Percentiles rank a stretch among this genome's conserved stretches.
Conservation (phyloP, 2,113 vertebrate genomes). For the Petaurus breviceps region DNA sequence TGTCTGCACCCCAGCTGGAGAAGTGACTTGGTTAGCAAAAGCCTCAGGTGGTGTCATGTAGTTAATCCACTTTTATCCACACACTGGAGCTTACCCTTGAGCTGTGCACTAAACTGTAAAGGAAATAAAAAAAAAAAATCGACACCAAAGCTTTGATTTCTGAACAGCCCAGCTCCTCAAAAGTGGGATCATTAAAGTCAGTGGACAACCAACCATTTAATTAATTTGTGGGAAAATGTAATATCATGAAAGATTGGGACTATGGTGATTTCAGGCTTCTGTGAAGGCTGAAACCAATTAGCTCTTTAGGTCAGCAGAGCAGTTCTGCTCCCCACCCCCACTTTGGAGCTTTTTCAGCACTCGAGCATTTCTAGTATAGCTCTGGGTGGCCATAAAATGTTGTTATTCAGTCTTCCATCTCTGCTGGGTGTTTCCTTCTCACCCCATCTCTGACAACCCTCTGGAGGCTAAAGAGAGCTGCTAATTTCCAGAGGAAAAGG, state of each 20-base stretch:
- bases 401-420: constrained; percentile 9
- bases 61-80: constrained; percentile 46
- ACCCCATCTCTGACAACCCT: constrained; percentile 50
- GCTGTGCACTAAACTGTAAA: background rate
- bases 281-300: constrained; percentile 41
- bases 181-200: constrained; percentile 25
- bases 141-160: constrained; percentile 11
- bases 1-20: background rate
- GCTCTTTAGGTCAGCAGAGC: constrained; percentile 27
- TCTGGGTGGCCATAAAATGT: constrained; percentile 24
- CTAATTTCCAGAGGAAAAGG: constrained; percentile 48
- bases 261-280: constrained; percentile 43
- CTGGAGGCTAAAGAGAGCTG: constrained; percentile 45
- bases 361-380: background rate
- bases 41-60: background rate
- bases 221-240: constrained; percentile 46
- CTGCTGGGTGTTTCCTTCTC: constrained; percentile 54
- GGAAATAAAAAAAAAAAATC: constrained; percentile 14
- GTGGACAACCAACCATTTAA: constrained; percentile 30
- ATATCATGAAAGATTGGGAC: constrained; percentile 32
- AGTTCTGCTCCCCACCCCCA: constrained; percentile 23
- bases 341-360: background rate
- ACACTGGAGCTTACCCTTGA: constrained; percentile 17
- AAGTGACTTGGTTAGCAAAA: background rate
- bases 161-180: constrained; percentile 37